Conservation (phyloP, 2,113 vertebrate genomes). For the Hippolais icterina region DNA sequence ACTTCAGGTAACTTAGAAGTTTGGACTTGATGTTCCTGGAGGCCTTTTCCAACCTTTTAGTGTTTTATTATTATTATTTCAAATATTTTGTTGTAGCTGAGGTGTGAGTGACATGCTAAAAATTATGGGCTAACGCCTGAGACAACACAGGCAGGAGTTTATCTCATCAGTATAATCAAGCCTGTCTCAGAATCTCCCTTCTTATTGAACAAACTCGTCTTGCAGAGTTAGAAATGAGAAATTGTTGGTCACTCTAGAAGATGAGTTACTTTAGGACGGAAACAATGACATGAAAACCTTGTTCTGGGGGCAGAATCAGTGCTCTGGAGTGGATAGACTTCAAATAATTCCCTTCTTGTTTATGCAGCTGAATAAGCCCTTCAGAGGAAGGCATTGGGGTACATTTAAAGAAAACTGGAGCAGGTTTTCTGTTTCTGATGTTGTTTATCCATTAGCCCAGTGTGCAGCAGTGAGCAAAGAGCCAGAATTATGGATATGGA, state of each 20-base stretch:
- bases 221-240: not conserved
- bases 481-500: not conserved
- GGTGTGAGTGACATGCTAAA: not conserved
- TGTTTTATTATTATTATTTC: not conserved
- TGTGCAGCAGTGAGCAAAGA: not conserved
- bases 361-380: not conserved
- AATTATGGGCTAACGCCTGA: not conserved
- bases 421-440: not conserved
- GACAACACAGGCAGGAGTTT: not conserved
- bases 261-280: not conserved
- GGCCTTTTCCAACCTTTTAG: not conserved
- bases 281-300: not conserved
- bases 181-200: not conserved
- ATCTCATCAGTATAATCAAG: not conserved
- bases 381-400: not conserved
- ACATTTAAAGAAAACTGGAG: not conserved
- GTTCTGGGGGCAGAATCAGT: not conserved
- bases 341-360: not conserved
- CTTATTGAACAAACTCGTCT: not conserved
- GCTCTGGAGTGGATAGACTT: not conserved
- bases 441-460: not conserved
- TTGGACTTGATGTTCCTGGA: not conserved
- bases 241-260: not conserved
- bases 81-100: not conserved
- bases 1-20: not conserved